Conservation (phyloP, 2,888 invertebrate species). For the Anthoptus insignis region DNA sequence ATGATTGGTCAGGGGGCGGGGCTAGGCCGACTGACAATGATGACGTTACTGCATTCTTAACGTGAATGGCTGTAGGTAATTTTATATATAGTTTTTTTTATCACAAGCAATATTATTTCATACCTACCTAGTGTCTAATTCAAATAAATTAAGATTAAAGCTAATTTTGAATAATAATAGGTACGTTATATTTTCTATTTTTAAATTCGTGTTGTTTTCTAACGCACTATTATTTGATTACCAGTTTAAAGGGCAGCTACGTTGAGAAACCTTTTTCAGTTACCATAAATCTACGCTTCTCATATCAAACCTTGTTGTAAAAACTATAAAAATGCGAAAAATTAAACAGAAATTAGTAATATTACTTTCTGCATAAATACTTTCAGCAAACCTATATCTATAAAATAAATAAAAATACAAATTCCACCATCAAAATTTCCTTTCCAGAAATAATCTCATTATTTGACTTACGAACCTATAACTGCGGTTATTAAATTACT, state of each 20-base stretch:
- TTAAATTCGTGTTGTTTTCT: too few relatives aligned
- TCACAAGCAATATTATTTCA: too few relatives aligned
- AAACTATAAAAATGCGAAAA: conserved; percentile 22
- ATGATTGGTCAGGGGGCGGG: too few relatives aligned
- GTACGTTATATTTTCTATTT: too few relatives aligned
- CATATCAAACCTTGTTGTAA: conserved; percentile 1
- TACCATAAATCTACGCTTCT: conserved; percentile 9
- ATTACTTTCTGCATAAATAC: conserved; percentile 19
- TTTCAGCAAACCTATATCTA: conserved; percentile 26
- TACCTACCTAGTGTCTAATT: too few relatives aligned
- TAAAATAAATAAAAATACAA: conserved; percentile 23
- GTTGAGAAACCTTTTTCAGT: conserved; percentile 14
- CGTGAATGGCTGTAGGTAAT: too few relatives aligned
- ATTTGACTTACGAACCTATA: conserved; percentile 35
- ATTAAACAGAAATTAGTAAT: conserved; percentile 5
- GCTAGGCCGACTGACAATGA: too few relatives aligned
- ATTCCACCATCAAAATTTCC: conserved; percentile 22
- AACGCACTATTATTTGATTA: not conserved
- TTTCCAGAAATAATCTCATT: conserved; percentile 35
- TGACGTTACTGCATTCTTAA: too few relatives aligned
- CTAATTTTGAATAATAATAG: too few relatives aligned
- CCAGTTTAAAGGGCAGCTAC: not conserved
- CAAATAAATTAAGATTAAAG: too few relatives aligned
- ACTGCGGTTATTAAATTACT: conserved; percentile 32
- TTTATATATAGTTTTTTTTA: too few relatives aligned